Base-by-base conservation (phyloP, 92 coral and sea anemone species). In the Porites divaricata region DNA sequence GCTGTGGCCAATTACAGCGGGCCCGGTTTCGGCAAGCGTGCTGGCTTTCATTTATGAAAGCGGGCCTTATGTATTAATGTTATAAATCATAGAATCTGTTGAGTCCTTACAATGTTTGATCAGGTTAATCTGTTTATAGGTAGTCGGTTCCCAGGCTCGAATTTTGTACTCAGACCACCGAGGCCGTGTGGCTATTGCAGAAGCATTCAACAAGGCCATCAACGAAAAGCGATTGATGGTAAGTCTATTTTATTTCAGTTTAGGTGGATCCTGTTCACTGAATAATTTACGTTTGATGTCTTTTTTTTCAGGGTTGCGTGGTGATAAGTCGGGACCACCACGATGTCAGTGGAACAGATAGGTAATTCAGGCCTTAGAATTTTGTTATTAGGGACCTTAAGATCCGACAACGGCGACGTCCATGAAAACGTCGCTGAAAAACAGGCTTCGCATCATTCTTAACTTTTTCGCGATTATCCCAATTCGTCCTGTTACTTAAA, bases 91-190 rank as follows among this genome's bases (percentile, higher is more conserved):
- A 35, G 45, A 35, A 54, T 54, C 59, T 53, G 13, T 54, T 54
- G 59, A 54, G 16, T 11, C 4, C 11, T 1, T 54, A 2, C 59
- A 54, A 54, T 15, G 16, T 54, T 54, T 2, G 16, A 11, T 54
- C 59, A 54, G 83, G 13, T 83, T 10, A 72, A 24, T 52, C 22
- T 49, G 9, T 70, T 78, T 76, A 0, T 63, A 95, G 98, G 98
- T 96, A 11, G 99, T 96, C 80, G 99, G 99, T 13, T 96, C 99
- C 24, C 99, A 96, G 76, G 99, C 99, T 19, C 95, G 99, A 15
- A 96, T 96, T 83, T 91, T 96, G 48, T 96, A 96, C 73, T 88
- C 98, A 0, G 99, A 96, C 63, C 96, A 91, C 69, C 90, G 93
- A 6, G 99, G 99, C 17, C 88, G 99, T 41, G 82, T 91, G 28